Percentiles rank a stretch among this genome's conserved stretches.
Evolutionary conservation across 2,797 vertebrate species (phyloP).

Genomic region (Pterois miles): DNA sequence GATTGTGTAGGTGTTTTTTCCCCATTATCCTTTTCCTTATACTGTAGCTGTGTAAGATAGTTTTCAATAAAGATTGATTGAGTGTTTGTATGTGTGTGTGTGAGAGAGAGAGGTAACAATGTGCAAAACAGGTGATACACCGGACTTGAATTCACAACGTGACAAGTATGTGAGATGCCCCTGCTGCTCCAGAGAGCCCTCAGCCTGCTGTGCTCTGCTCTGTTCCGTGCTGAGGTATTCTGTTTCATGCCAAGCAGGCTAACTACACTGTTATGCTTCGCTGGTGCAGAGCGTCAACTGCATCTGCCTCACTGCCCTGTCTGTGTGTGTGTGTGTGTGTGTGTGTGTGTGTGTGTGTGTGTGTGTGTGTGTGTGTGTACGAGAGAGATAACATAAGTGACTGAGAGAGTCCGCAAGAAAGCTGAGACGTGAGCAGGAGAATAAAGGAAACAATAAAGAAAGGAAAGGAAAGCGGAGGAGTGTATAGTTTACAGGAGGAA

Average conservation of each 20-base stretch:
- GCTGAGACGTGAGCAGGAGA: neutral
- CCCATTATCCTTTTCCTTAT: neutral
- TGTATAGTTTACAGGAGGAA: neutral
- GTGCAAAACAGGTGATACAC: conserved; percentile 21
- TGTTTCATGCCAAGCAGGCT: conserved; percentile 77
- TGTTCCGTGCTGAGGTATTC: conserved; percentile 65
- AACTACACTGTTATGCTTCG: conserved; percentile 75
- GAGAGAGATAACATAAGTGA: conserved; percentile 40
- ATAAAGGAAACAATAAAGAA: neutral
- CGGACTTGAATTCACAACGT: conserved; percentile 42
- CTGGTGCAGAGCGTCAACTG: conserved; percentile 73
- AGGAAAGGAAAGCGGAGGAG: neutral
- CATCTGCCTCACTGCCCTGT: conserved; percentile 65
- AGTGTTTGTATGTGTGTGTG: neutral
- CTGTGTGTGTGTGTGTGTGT: conserved; percentile 32
- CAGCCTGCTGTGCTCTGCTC: conserved; percentile 53
- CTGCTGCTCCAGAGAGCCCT: conserved; percentile 46
- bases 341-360: conserved; percentile 26
- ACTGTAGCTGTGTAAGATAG: neutral
- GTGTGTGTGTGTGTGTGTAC: conserved; percentile 7
- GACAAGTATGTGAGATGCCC: conserved; percentile 47
- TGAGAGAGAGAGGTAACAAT: neutral
- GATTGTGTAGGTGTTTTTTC: neutral
- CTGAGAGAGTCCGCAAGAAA: neutral
- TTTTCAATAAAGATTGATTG: neutral